A percentile compares a stretch with the other conserved stretches of the same genome.
Evolutionary conservation across 2,797 vertebrate genomes (phyloP).

Genomic region (Microctenopoma lineatum): DNA sequence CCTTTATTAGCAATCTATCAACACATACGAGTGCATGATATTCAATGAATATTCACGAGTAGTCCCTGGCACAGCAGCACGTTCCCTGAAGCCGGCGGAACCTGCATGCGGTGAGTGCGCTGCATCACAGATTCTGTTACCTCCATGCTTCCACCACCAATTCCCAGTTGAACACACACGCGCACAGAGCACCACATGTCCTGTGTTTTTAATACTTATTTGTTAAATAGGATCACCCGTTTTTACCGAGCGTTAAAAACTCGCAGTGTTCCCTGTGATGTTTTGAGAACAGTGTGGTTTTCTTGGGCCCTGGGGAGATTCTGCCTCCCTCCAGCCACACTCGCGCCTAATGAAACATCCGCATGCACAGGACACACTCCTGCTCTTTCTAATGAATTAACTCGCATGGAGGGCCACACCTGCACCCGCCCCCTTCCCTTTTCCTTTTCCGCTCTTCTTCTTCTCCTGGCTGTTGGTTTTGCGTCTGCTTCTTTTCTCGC

Average conservation of each 20-base stretch:
- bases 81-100: slow-evolving; percentile 12
- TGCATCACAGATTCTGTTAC: slow-evolving; percentile 4
- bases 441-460: slow-evolving; percentile 26
- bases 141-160: slow-evolving; percentile 26
- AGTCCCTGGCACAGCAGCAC: slow-evolving; percentile 15
- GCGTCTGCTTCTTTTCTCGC: slow-evolving; percentile 24
- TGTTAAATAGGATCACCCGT: slow-evolving; percentile 65
- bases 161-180: slow-evolving; percentile 48
- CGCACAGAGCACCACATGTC: slow-evolving; percentile 51
- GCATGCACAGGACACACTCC: slow-evolving; percentile 79
- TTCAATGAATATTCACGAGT: slow-evolving; percentile 33
- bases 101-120: slow-evolving; percentile 12
- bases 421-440: slow-evolving; percentile 41
- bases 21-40: slow-evolving; percentile 15
- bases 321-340: slow-evolving; percentile 72
- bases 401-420: slow-evolving; percentile 79
- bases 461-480: slow-evolving; percentile 33
- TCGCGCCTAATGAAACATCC: slow-evolving; percentile 79
- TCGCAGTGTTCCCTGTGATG: slow-evolving; percentile 77
- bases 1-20: background rate
- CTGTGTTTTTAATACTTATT: slow-evolving; percentile 54
- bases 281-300: slow-evolving; percentile 85
- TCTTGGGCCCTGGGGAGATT: slow-evolving; percentile 78
- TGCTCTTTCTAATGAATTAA: slow-evolving; percentile 77
- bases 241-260: slow-evolving; percentile 62